Evolutionary conservation across 2,797 vertebrate species (phyloP).

Genomic region (Sebastes minor): DNA sequence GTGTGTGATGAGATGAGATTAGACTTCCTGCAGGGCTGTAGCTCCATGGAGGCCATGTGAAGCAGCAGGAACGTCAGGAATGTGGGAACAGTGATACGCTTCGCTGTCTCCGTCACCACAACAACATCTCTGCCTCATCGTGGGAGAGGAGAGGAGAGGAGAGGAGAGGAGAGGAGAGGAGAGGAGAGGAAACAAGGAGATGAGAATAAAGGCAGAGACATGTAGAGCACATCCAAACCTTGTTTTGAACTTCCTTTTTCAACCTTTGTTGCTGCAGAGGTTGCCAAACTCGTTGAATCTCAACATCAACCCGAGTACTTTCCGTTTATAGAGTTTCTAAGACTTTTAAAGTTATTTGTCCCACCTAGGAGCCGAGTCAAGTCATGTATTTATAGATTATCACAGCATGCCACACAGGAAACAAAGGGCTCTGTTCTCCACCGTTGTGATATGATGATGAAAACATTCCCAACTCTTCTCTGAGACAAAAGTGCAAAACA

Average conservation of each 20-base stretch:
- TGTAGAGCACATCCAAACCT: not conserved
- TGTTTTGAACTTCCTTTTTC: not conserved
- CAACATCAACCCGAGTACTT: slow-evolving; percentile 5
- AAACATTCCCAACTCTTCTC: slow-evolving; percentile 39
- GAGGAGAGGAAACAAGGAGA: not conserved
- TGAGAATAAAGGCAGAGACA: not conserved
- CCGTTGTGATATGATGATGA: slow-evolving; percentile 33
- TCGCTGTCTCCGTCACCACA: slow-evolving; percentile 50
- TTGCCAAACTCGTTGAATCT: slow-evolving; percentile 18
- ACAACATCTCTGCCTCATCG: slow-evolving; percentile 34
- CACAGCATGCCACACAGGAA: slow-evolving; percentile 40
- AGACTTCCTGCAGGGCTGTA: slow-evolving; percentile 59
- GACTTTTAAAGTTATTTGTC: slow-evolving; percentile 38
- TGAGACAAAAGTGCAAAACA: slow-evolving; percentile 34
- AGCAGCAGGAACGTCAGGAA: slow-evolving; percentile 72
- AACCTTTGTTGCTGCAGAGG: not conserved
- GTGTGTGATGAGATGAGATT: slow-evolving; percentile 67
- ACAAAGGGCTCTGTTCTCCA: slow-evolving; percentile 37
- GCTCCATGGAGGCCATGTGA: slow-evolving; percentile 68
- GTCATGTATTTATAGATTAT: slow-evolving; percentile 65
- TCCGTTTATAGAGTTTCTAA: slow-evolving; percentile 13
- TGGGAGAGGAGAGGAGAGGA: slow-evolving; percentile 12
- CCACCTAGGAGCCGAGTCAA: slow-evolving; percentile 23
- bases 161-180: slow-evolving; percentile 9
- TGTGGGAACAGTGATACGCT: slow-evolving; percentile 69